Percentiles rank a stretch among this genome's conserved stretches.
Evolutionary conservation across 2,113 vertebrate species (phyloP).

Genomic region (Callospermophilus lateralis): DNA sequence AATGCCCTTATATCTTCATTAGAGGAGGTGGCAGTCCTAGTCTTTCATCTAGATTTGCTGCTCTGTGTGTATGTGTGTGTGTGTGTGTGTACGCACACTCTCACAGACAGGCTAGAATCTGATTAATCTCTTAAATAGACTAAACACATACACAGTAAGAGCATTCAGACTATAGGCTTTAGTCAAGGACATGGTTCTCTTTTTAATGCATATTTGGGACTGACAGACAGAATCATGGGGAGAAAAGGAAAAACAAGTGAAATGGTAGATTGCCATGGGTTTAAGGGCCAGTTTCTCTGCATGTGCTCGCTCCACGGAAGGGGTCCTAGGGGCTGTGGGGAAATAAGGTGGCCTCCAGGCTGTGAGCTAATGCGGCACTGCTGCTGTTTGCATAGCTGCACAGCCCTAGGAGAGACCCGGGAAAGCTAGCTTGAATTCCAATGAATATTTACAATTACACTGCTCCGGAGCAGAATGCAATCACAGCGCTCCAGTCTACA

Average conservation of each 20-base stretch:
- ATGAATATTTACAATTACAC: constrained; percentile 89
- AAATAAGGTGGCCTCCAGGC: constrained; percentile 82
- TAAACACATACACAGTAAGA: constrained; percentile 46
- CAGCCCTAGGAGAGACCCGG: constrained; percentile 84
- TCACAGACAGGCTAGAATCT: constrained; percentile 36
- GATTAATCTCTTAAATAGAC: constrained; percentile 60
- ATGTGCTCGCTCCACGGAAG: constrained; percentile 72
- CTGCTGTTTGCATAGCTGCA: constrained; percentile 88
- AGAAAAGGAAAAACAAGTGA: constrained; percentile 81
- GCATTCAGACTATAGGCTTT: constrained; percentile 48
- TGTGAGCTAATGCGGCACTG: constrained; percentile 76
- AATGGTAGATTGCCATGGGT: constrained; percentile 71
- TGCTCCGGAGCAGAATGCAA: constrained; percentile 86
- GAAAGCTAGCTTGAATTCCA: constrained; percentile 87
- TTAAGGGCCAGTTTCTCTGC: constrained; percentile 77
- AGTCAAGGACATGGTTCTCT: constrained; percentile 63
- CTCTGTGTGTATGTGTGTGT: not conserved
- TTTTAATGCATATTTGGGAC: constrained; percentile 73
- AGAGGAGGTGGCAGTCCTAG: not conserved
- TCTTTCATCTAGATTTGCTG: constrained; percentile 45
- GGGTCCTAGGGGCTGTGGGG: constrained; percentile 78
- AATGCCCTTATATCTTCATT: constrained; percentile 35
- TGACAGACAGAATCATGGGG: constrained; percentile 71
- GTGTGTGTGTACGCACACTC: not conserved
- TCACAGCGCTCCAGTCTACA: constrained; percentile 85